phyloP scores from a whole-genome alignment of 2,888 invertebrate species.

The Agelastica alni region DNA sequence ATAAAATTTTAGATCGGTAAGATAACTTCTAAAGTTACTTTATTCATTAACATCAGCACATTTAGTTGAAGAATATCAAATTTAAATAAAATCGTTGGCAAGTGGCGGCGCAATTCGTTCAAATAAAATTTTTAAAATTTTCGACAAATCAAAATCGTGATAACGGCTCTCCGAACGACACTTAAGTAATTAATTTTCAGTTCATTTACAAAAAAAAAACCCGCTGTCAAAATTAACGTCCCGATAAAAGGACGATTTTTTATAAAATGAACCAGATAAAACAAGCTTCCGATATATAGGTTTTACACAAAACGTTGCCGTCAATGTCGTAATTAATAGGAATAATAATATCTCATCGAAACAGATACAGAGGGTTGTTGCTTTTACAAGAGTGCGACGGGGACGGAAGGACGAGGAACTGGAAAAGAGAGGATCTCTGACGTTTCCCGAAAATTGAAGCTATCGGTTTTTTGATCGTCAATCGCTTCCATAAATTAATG shows the following conservation, averaged over 20 bases:
- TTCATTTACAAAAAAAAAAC: constrained; percentile 10
- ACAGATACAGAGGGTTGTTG: constrained; percentile 16
- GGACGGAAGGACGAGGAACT: constrained; percentile 5
- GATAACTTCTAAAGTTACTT: no score
- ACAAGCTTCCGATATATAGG: constrained; percentile 19
- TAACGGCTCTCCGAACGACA: constrained; percentile 1
- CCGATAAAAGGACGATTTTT: constrained; percentile 12
- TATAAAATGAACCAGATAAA: constrained; percentile 13
- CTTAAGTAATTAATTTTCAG: constrained; percentile 16
- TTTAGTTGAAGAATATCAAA: no score
- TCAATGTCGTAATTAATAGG: constrained; percentile 33
- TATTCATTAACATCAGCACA: no score
- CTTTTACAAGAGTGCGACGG: no score
- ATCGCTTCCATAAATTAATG: constrained; percentile 28
- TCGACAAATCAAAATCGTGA: constrained; percentile 7
- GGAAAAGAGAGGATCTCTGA: background rate
- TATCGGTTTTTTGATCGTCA: constrained; percentile 30
- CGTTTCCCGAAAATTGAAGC: constrained; percentile 27
- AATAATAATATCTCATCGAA: constrained; percentile 24
- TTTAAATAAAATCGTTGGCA: no score
- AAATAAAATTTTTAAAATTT: no score
- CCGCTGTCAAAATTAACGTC: background rate
- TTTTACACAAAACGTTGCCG: constrained; percentile 27
- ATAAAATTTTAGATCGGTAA: no score
- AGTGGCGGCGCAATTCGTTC: no score